Evolutionary conservation across 2,113 vertebrate species (phyloP).

Genomic region (Stomatorhinus ivindoensis): DNA sequence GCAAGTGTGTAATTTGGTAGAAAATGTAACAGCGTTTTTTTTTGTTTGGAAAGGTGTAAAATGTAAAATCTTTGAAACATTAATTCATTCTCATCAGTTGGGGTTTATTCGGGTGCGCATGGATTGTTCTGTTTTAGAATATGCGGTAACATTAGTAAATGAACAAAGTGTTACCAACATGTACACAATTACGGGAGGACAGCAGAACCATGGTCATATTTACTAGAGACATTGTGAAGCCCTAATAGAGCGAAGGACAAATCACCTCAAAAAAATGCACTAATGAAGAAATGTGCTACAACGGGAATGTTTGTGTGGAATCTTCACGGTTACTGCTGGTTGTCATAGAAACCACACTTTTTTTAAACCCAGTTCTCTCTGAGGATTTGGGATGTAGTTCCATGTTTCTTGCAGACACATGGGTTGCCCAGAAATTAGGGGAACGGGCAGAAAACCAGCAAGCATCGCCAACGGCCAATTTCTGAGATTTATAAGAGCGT

Average conservation of each 20-base stretch:
- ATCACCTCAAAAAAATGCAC: not conserved
- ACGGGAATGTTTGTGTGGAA: too few species aligned
- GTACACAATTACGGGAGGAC: not conserved
- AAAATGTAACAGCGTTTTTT: conserved; percentile 35
- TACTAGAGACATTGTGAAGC: not conserved
- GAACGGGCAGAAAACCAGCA: not conserved
- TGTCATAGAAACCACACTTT: conserved; percentile 1
- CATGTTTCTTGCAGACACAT: not conserved
- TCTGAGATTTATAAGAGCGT: not conserved
- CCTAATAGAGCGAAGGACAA: not conserved
- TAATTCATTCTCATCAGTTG: not conserved
- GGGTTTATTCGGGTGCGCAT: not conserved
- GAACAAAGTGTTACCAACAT: not conserved
- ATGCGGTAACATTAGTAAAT: not conserved
- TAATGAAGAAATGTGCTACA: not conserved
- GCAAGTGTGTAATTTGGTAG: not conserved
- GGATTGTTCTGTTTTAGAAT: not conserved
- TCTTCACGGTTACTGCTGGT: not conserved
- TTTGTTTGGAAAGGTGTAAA: conserved; percentile 11
- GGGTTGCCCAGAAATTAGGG: not conserved
- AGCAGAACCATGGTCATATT: not conserved
- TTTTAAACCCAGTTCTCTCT: not conserved
- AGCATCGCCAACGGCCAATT: not conserved
- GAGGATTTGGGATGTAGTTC: not conserved
- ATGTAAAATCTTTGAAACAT: conserved; percentile 22